Evolutionary conservation across 2,888 invertebrate species (phyloP), one percentile per base, ranked within the genome.

Genomic region (Agapetus fuscipes): DNA sequence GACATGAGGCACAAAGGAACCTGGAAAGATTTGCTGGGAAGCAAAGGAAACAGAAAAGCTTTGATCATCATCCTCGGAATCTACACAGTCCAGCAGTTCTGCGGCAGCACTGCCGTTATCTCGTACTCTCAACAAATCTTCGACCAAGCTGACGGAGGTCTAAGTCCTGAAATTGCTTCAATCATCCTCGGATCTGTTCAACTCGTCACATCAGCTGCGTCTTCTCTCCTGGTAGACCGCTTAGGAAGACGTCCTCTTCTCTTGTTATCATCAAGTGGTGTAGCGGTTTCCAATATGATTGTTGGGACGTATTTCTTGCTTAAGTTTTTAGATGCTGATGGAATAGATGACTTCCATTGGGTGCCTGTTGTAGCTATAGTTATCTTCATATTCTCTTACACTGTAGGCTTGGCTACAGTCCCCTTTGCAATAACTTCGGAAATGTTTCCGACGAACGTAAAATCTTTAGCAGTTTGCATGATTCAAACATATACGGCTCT

Each of bases 381-480:
- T 17, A 61, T 71, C 46, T 78, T 74, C 60, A 74, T 76, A 59
- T 71, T 74, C 49, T 71, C 72, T 25, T 77, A 76, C 41, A 72
- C 74, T 3, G 63, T 78, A 53, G 77, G 77, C 11, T 65, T 76
- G 54, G 77, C 77, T 1, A 76, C 76, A 3, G 65, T 78, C 49
- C 77, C 77, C 17, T 78, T 76, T 53, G 71, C 76, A 27, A 69
- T 77, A 34, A 71, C 76, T 28, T 74, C 75, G 3, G 78, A 79
- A 58, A 65, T 79, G 53, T 76, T 81, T 55, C 74, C 81, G 28
- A 62, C 72, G 3, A 66, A 75, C 49, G 76, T 75, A 14, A 73
- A 79, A 52, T 76, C 79, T 1, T 66, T 75, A 43, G 78, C 80
- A 1, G 75, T 77, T 17, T 76, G 77, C 45, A 63, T 76, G 3